These are phyloP conservation scores for Sebastiscus albofasciatus DNA, from an alignment of 2,797 vertebrate species.

Conservation along the genomic window DNA sequence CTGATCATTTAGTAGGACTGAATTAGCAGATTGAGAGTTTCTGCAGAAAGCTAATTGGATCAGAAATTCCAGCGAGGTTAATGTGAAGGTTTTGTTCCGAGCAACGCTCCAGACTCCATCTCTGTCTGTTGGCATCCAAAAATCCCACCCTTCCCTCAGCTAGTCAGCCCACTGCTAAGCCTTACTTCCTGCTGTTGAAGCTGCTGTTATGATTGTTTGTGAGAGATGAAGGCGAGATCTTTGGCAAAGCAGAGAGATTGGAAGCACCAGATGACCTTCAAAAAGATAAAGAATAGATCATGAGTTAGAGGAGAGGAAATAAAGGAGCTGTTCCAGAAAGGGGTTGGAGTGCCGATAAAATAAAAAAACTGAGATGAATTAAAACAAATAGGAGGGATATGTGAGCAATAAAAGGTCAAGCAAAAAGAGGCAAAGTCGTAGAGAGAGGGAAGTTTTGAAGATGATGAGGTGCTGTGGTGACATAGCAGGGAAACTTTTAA, in stretches of 20 bases:
- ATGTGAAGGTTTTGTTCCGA: background rate
- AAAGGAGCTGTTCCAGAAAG: conserved; percentile 48
- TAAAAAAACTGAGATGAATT: conserved; percentile 64
- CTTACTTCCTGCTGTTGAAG: conserved; percentile 99
- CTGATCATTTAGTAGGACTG: background rate
- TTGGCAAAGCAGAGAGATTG: conserved; percentile 99
- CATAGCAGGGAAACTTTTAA: background rate
- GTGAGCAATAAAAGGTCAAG: conserved; percentile 70
- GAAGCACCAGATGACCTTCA: conserved; percentile 99
- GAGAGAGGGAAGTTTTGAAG: conserved; percentile 27
- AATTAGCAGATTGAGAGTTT: background rate
- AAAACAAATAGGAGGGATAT: conserved; percentile 56
- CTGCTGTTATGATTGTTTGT: conserved; percentile 99
- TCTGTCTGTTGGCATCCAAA: conserved; percentile 58
- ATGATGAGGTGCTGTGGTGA: conserved; percentile 46
- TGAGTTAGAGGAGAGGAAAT: conserved; percentile 85
- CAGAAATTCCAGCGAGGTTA: background rate
- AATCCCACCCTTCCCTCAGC: conserved; percentile 49
- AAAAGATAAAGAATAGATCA: conserved; percentile 92
- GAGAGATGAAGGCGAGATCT: conserved; percentile 98
- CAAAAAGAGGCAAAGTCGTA: conserved; percentile 46
- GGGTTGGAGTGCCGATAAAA: conserved; percentile 51
- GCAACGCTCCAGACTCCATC: conserved; percentile 34
- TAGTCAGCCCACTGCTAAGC: conserved; percentile 72
- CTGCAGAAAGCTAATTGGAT: background rate